These are phyloP conservation scores for Apamea epomidion DNA, from an alignment of 2,888 invertebrate genomes.

Conservation along the genomic window DNA sequence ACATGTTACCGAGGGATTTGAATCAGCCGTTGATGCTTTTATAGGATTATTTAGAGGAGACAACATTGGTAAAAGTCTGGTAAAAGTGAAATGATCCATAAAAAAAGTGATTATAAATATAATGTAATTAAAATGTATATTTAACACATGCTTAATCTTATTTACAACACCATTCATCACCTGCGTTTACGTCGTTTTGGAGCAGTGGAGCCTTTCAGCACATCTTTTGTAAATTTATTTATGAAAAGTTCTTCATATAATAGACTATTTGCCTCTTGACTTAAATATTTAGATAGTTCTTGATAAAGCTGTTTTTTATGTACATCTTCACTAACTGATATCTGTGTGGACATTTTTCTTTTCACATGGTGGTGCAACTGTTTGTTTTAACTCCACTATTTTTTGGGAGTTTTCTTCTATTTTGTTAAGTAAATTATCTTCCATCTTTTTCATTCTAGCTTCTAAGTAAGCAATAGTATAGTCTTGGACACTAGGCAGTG, in stretches of 20 bases:
- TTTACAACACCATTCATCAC: slow-evolving; percentile 59
- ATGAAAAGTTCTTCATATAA: slow-evolving; percentile 86
- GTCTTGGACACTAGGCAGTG: slow-evolving; percentile 69
- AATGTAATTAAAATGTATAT: slow-evolving; percentile 40
- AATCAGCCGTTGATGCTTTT: slow-evolving; percentile 92
- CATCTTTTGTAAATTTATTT: slow-evolving; percentile 72
- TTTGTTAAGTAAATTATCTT: slow-evolving; percentile 79
- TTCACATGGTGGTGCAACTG: slow-evolving; percentile 55
- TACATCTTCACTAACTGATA: slow-evolving; percentile 70
- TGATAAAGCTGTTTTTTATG: slow-evolving; percentile 81
- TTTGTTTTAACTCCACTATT: slow-evolving; percentile 78
- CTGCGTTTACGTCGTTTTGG: slow-evolving; percentile 74
- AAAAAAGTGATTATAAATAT: slow-evolving; percentile 37
- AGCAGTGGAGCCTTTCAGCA: slow-evolving; percentile 46
- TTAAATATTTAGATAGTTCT: slow-evolving; percentile 84
- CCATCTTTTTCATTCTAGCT: slow-evolving; percentile 81
- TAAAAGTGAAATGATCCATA: slow-evolving; percentile 85
- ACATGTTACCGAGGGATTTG: slow-evolving; percentile 92
- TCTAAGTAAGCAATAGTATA: slow-evolving; percentile 80
- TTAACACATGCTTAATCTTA: slow-evolving; percentile 40
- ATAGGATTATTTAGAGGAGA: slow-evolving; percentile 91
- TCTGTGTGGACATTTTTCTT: slow-evolving; percentile 72
- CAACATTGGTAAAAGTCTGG: slow-evolving; percentile 92
- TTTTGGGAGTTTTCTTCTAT: slow-evolving; percentile 83
- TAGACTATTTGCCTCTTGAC: slow-evolving; percentile 78